Evolutionary conservation across 1,140 invertebrate species (phyloP).

Genomic region (Lasaia peninsularis): DNA sequence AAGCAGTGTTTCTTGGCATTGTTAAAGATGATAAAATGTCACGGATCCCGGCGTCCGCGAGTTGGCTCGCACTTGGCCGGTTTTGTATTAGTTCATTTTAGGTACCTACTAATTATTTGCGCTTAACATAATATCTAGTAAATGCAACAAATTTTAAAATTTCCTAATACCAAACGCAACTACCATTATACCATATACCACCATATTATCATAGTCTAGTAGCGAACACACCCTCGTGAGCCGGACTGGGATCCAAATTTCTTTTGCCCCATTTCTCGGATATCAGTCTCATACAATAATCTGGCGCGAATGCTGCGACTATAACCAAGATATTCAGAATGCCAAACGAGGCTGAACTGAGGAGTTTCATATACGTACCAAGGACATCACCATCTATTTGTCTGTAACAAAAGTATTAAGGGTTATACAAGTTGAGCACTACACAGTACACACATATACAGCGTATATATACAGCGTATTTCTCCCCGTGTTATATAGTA

Average conservation of each 20-base stretch:
- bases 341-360: constrained; percentile 80
- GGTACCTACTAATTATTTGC: too few species aligned
- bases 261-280: constrained; percentile 37
- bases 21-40: too few species aligned
- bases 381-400: constrained; percentile 80
- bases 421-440: constrained; percentile 10
- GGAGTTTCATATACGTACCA: constrained; percentile 79
- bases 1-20: too few species aligned
- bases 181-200: too few species aligned
- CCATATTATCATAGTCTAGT: constrained; percentile 43
- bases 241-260: constrained; percentile 11
- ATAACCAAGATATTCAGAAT: constrained; percentile 78
- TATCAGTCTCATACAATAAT: constrained; percentile 52
- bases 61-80: too few species aligned
- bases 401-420: constrained; percentile 47
- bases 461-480: too few species aligned
- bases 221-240: constrained; percentile 22
- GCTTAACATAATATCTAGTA: too few species aligned
- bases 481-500: too few species aligned
- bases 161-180: too few species aligned
- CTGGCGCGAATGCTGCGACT: constrained; percentile 79
- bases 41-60: too few species aligned
- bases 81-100: too few species aligned
- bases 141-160: too few species aligned
- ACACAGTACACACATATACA: neutral